These are phyloP conservation scores for Calliopsis andreniformis DNA, from an alignment of 1,140 invertebrate species.

Conservation along the genomic window DNA sequence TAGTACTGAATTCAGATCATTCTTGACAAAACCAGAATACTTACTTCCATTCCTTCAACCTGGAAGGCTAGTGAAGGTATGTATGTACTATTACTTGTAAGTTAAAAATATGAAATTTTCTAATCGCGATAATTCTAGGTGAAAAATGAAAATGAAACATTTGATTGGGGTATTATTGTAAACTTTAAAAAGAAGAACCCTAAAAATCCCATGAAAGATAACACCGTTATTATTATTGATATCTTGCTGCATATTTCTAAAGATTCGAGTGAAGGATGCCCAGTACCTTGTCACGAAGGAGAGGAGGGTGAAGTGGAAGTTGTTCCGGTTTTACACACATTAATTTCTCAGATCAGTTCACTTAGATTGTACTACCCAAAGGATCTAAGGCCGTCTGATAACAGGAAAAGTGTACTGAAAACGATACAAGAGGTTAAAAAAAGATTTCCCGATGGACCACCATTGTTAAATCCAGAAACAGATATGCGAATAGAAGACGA, in stretches of 20 bases:
- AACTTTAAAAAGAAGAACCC: slow-evolving; percentile 91
- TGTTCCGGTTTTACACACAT: slow-evolving; percentile 90
- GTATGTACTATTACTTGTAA: slow-evolving; percentile 3
- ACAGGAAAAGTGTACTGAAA: slow-evolving; percentile 91
- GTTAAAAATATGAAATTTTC: neutral
- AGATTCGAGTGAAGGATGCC: slow-evolving; percentile 82
- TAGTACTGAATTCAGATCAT: slow-evolving; percentile 88
- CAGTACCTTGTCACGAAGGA: slow-evolving; percentile 85
- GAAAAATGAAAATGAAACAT: slow-evolving; percentile 92
- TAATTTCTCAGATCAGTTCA: slow-evolving; percentile 94
- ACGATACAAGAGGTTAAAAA: slow-evolving; percentile 95
- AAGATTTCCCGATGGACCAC: slow-evolving; percentile 92
- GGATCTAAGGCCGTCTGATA: slow-evolving; percentile 93
- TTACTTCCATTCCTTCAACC: slow-evolving; percentile 96
- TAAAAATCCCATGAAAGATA: slow-evolving; percentile 84
- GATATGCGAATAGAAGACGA: slow-evolving; percentile 97
- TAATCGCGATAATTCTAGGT: slow-evolving; percentile 83
- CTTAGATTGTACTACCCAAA: slow-evolving; percentile 94
- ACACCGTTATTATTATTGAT: slow-evolving; percentile 88
- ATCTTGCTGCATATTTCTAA: slow-evolving; percentile 89
- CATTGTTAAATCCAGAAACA: slow-evolving; percentile 94
- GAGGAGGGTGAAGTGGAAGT: slow-evolving; percentile 94
- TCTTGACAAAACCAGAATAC: slow-evolving; percentile 93
- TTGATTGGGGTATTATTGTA: slow-evolving; percentile 97
- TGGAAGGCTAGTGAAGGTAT: slow-evolving; percentile 94